phyloP scores from a whole-genome alignment of 2,113 vertebrate genomes.

The Gymnorhina tibicen region DNA sequence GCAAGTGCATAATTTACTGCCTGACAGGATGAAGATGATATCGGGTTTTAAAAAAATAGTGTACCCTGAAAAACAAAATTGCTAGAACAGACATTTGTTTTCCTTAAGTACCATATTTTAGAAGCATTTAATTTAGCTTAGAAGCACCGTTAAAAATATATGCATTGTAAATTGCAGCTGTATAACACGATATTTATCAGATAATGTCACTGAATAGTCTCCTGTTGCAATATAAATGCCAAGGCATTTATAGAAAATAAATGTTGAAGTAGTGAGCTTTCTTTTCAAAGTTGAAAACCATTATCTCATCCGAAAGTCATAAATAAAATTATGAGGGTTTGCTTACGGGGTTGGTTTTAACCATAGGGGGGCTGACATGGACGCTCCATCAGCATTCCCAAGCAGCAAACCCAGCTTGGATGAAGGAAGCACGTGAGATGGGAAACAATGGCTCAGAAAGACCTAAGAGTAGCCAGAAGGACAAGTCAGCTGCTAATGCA shows the following conservation, averaged over 20 bases:
- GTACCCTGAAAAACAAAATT: constrained; percentile 57
- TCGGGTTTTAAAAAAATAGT: constrained; percentile 35
- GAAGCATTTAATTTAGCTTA: constrained; percentile 65
- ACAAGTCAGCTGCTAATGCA: background rate
- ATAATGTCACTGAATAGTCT: constrained; percentile 59
- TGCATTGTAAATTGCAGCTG: constrained; percentile 63
- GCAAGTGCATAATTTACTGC: constrained; percentile 64
- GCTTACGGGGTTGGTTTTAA: background rate
- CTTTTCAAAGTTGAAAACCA: constrained; percentile 47
- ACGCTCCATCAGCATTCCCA: background rate
- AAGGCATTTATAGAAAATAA: constrained; percentile 50
- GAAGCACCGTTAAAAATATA: constrained; percentile 62
- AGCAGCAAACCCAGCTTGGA: background rate
- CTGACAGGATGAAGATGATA: constrained; percentile 58
- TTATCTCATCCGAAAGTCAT: constrained; percentile 44
- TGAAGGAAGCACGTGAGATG: background rate
- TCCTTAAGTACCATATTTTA: constrained; percentile 51
- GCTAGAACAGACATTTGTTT: constrained; percentile 53
- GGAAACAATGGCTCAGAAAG: accelerated
- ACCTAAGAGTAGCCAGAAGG: background rate
- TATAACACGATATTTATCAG: constrained; percentile 63
- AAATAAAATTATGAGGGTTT: constrained; percentile 41
- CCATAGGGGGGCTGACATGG: background rate
- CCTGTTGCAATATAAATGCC: constrained; percentile 62
- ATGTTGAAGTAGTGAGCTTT: constrained; percentile 22